Base-by-base conservation (phyloP, 2,888 invertebrate genomes). In the Eupithecia centaureata region DNA sequence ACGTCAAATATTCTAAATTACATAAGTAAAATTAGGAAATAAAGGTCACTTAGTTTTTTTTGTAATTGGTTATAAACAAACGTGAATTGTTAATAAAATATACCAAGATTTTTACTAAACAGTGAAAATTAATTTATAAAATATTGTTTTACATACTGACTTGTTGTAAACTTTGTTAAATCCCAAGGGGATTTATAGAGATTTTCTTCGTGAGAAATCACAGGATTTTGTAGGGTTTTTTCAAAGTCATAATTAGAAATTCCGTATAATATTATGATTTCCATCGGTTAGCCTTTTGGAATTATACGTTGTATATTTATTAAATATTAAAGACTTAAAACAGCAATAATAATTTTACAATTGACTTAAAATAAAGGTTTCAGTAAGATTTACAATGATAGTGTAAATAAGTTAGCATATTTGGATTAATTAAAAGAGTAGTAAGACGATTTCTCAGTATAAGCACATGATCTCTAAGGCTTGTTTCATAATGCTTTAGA, bases 401-500 rank as follows among this genome's bases (percentile, higher is more conserved):
- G 76, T 88, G 86, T 86, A 87, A 83, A 86, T 90, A 90, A 84
- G 82, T 87, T 86, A 10, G 1, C 42, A 42, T 18, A 42, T 18
- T 42, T 42, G 18, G 42, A 18, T 42, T 18, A 18, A 18, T 18
- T 18, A 42, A 42, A 42, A 42, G 15, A 42, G n/a, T 38, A n/a
- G 7, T 38, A 38, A 5, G 38, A n/a, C 38, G n/a, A 7, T 38
- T 38, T 38, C 2, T 18, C 38, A n/a, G 38, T 30, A 30, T 5
- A 5, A 30, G 3, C 18, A 42, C 42, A 18, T 42, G 18, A 42
- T 5, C 10, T 22, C 10, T 18, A 22, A 18, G 18, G 12, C 3
- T 18, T 42, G n/a, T 4, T n/a, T n/a, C n/a, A n/a, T n/a, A n/a
- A 18, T 42, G 47, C 47, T 47, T 22, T 22, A 30, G 5, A 30